Evolutionary conservation across 1,140 invertebrate species (phyloP).

Genomic region (Drosophila rufa): DNA sequence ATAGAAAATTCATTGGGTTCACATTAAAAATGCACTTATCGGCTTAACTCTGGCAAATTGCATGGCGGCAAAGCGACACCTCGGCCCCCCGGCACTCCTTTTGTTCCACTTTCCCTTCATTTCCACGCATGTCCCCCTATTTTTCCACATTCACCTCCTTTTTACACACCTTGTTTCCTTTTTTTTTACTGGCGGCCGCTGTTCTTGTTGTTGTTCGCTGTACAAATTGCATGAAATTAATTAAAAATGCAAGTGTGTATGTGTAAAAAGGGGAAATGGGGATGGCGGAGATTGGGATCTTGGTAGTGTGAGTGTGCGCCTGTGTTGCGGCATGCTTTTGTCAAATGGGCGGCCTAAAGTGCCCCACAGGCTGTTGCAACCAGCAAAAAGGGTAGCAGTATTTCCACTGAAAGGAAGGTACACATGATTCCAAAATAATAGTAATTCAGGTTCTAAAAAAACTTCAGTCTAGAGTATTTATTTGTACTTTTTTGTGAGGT

Average conservation of each 20-base stretch:
- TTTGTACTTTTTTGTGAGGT: neutral
- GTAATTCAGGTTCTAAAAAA: neutral
- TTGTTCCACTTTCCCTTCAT: neutral
- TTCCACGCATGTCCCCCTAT: neutral
- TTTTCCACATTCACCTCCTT: slow-evolving; percentile 9
- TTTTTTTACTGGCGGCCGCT: slow-evolving; percentile 24
- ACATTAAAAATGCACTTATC: slow-evolving; percentile 83
- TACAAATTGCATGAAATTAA: slow-evolving; percentile 83
- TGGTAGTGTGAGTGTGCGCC: slow-evolving; percentile 19
- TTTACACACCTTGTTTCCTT: slow-evolving; percentile 5
- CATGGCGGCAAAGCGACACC: slow-evolving; percentile 49
- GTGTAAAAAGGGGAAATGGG: slow-evolving; percentile 1
- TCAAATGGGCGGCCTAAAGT: slow-evolving; percentile 78
- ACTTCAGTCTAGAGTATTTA: neutral
- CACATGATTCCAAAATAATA: slow-evolving; percentile 14
- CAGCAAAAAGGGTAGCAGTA: slow-evolving; percentile 20
- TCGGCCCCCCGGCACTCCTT: neutral
- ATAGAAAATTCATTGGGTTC: slow-evolving; percentile 81
- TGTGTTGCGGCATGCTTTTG: slow-evolving; percentile 67
- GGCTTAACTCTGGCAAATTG: slow-evolving; percentile 77
- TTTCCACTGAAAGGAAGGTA: neutral
- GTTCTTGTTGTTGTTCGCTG: slow-evolving; percentile 35
- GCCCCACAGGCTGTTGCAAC: slow-evolving; percentile 70
- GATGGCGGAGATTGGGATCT: neutral
- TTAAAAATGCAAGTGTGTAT: slow-evolving; percentile 74